Percentiles rank a stretch among this genome's conserved stretches.
These are phyloP conservation scores for Solea solea DNA, from an alignment of 2,113 vertebrate genomes.

Conservation along the genomic window DNA sequence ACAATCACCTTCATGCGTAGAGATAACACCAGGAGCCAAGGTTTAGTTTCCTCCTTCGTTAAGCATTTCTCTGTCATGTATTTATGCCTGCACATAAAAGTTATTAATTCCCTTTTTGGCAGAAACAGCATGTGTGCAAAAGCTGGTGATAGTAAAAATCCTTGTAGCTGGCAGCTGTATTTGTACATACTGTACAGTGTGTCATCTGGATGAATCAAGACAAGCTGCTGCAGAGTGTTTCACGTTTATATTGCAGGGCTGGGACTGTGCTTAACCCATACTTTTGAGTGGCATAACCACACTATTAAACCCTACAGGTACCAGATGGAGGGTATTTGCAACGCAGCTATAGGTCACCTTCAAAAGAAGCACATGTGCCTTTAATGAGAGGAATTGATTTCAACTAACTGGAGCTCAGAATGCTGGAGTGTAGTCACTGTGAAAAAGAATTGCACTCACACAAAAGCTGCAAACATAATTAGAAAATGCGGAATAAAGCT, in stretches of 20 bases:
- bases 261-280: background rate
- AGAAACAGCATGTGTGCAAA: slow-evolving; percentile 3
- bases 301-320: background rate
- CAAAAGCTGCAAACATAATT: background rate
- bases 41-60: background rate
- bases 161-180: background rate
- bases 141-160: background rate
- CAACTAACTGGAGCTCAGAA: background rate
- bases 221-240: slow-evolving; percentile 6
- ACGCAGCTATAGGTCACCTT: background rate
- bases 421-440: background rate
- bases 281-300: background rate
- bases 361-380: background rate
- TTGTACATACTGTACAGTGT: background rate
- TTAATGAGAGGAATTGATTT: background rate
- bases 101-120: slow-evolving; percentile 22
- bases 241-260: background rate
- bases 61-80: background rate
- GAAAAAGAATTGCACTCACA: background rate
- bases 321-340: background rate
- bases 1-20: background rate
- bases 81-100: background rate
- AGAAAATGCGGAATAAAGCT: background rate
- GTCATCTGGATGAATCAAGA: background rate
- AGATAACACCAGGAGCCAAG: background rate